A percentile compares a stretch with the other conserved stretches of the same genome.
phyloP scores from a whole-genome alignment of 2,888 invertebrate genomes.

The Nysson spinosus region DNA sequence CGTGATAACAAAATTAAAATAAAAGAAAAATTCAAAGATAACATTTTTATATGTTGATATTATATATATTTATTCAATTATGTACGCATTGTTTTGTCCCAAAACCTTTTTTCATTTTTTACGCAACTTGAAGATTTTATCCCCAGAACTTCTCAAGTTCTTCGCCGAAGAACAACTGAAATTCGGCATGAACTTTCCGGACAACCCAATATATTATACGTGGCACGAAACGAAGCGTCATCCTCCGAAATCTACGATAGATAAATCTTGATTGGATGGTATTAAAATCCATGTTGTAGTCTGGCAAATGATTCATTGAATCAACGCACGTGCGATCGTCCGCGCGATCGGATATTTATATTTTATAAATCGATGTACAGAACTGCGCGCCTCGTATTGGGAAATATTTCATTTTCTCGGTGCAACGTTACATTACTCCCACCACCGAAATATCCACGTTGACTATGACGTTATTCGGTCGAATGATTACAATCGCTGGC shows the following conservation, averaged over 20 bases:
- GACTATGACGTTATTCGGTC: constrained; percentile 37
- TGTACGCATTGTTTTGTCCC: too few species aligned
- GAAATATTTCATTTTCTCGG: constrained; percentile 41
- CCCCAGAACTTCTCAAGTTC: too few species aligned
- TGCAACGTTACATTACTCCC: constrained; percentile 18
- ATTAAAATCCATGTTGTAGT: constrained; percentile 12
- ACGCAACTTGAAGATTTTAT: too few species aligned
- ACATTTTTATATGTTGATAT: too few species aligned
- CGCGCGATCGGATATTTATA: constrained; percentile 42
- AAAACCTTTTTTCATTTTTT: too few species aligned
- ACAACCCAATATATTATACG: too few species aligned
- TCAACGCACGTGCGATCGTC: constrained; percentile 26
- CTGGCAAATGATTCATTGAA: constrained; percentile 40
- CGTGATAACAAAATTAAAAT: too few species aligned
- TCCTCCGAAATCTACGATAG: constrained; percentile 6
- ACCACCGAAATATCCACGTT: constrained; percentile 38
- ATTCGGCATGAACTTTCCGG: too few species aligned
- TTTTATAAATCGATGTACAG: constrained; percentile 43
- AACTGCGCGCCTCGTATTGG: constrained; percentile 17
- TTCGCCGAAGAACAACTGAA: too few species aligned
- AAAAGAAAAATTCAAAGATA: too few species aligned
- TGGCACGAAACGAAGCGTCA: constrained; percentile 1
- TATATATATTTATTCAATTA: too few species aligned
- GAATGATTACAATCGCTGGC: constrained; percentile 50
- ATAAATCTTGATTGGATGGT: constrained; percentile 7